phyloP scores from a whole-genome alignment of 1,140 invertebrate species.

The Leptinotarsa defecta region DNA sequence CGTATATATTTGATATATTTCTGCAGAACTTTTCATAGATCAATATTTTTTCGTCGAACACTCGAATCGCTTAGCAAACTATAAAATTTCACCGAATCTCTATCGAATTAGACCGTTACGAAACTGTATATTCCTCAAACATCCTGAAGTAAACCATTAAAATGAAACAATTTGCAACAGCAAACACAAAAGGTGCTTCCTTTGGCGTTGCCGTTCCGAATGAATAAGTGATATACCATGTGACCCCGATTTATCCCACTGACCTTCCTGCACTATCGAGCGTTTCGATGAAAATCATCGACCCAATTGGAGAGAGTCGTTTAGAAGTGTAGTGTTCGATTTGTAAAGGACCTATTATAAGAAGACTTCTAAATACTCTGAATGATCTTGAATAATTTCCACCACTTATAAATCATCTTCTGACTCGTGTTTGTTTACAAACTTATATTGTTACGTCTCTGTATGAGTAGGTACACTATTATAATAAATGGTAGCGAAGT shows the following conservation, averaged over 20 bases:
- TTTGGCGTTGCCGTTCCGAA: conserved; percentile 1
- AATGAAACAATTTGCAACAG: background rate
- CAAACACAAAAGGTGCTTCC: background rate
- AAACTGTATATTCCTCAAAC: background rate
- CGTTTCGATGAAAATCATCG: background rate
- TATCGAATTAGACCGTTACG: background rate
- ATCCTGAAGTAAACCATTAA: conserved; percentile 1
- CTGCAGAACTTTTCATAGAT: too few relatives aligned
- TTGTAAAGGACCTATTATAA: too few relatives aligned
- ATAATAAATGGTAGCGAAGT: too few relatives aligned
- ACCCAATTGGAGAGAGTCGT: background rate
- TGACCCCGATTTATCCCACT: background rate
- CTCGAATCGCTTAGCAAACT: background rate
- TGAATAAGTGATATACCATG: background rate
- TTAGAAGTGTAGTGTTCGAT: background rate
- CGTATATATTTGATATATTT: too few relatives aligned
- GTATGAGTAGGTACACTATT: too few relatives aligned
- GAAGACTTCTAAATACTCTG: too few relatives aligned
- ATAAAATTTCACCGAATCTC: background rate
- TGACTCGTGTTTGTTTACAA: too few relatives aligned
- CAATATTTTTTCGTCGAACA: too few relatives aligned
- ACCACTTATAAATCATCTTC: too few relatives aligned
- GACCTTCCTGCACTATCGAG: background rate
- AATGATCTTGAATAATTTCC: too few relatives aligned
- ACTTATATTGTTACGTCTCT: too few relatives aligned